phyloP scores from a whole-genome alignment of 92 coral and sea anemone species.

The Zoanthus sansibaricus region DNA sequence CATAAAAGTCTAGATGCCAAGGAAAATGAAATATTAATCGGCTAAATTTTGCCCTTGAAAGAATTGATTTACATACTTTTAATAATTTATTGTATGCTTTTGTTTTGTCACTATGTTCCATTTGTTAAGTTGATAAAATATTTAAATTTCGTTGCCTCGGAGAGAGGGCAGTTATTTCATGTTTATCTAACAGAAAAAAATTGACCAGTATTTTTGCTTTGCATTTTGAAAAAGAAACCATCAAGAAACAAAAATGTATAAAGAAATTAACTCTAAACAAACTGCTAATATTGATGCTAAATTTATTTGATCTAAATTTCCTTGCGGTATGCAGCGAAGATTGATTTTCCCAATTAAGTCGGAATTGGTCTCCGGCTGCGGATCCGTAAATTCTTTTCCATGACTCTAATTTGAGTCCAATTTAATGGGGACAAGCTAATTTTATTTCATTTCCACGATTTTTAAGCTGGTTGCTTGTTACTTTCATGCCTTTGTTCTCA shows the following conservation, averaged over 20 bases:
- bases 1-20: constrained; percentile 69
- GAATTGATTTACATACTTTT: constrained; percentile 92
- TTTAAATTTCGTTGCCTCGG: constrained; percentile 94
- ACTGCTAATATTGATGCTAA: neutral
- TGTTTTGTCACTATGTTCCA: constrained; percentile 82
- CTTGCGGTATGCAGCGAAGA: constrained; percentile 44
- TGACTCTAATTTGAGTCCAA: constrained; percentile 66
- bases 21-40: constrained; percentile 89
- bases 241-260: neutral
- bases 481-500: constrained; percentile 10
- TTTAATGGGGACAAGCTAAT: constrained; percentile 65
- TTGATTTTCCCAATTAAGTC: constrained; percentile 66
- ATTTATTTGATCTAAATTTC: constrained; percentile 27
- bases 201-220: constrained; percentile 59
- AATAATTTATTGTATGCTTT: constrained; percentile 76
- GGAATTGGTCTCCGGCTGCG: constrained; percentile 66
- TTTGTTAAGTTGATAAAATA: constrained; percentile 96
- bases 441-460: constrained; percentile 61
- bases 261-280: neutral
- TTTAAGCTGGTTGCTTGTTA: constrained; percentile 29
- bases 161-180: constrained; percentile 72
- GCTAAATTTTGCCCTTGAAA: constrained; percentile 87
- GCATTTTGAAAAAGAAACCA: constrained; percentile 11
- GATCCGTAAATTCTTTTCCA: constrained; percentile 56
- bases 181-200: constrained; percentile 75